Conservation (phyloP, 2,888 invertebrate genomes). For the Chymomyza procnemis region DNA sequence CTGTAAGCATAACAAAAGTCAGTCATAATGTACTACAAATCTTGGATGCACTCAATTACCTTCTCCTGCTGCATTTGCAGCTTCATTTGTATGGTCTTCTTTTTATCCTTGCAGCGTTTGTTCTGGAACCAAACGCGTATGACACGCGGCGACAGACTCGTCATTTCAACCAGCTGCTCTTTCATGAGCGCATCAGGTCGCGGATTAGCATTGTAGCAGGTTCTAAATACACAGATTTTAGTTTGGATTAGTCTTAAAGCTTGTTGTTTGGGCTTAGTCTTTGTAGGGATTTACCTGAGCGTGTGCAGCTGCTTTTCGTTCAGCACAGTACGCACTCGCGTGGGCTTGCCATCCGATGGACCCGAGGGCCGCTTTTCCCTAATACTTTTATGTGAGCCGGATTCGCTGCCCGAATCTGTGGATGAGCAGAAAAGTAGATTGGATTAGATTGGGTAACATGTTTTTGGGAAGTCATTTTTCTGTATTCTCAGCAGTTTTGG, state of each 20-base stretch:
- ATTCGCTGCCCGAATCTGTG: slow-evolving; percentile 94
- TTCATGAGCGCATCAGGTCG: slow-evolving; percentile 99
- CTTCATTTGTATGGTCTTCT: slow-evolving; percentile 96
- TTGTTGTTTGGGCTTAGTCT: not conserved
- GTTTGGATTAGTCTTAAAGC: not conserved
- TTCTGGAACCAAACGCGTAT: slow-evolving; percentile 99
- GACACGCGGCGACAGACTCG: slow-evolving; percentile 96
- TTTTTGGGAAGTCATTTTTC: too few species aligned
- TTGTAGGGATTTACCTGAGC: slow-evolving; percentile 82
- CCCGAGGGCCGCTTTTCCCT: slow-evolving; percentile 80
- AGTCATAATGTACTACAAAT: not conserved
- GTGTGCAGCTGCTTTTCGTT: slow-evolving; percentile 99
- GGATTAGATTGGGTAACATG: too few species aligned
- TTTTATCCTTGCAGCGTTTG: slow-evolving; percentile 98
- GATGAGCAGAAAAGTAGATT: slow-evolving; percentile 55
- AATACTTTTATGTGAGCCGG: slow-evolving; percentile 91
- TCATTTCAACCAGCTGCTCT: slow-evolving; percentile 99
- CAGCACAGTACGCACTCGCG: slow-evolving; percentile 98
- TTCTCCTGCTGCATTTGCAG: slow-evolving; percentile 99
- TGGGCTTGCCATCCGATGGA: slow-evolving; percentile 92
- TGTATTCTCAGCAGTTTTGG: too few species aligned
- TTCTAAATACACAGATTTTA: slow-evolving; percentile 78
- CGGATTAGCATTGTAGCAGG: slow-evolving; percentile 98
- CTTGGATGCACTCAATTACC: slow-evolving; percentile 81
- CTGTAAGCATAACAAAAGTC: slow-evolving; percentile 80